Evolutionary conservation across 2,113 vertebrate genomes (phyloP), one percentile per base, ranked within the genome.

Genomic region (Poecile atricapillus): DNA sequence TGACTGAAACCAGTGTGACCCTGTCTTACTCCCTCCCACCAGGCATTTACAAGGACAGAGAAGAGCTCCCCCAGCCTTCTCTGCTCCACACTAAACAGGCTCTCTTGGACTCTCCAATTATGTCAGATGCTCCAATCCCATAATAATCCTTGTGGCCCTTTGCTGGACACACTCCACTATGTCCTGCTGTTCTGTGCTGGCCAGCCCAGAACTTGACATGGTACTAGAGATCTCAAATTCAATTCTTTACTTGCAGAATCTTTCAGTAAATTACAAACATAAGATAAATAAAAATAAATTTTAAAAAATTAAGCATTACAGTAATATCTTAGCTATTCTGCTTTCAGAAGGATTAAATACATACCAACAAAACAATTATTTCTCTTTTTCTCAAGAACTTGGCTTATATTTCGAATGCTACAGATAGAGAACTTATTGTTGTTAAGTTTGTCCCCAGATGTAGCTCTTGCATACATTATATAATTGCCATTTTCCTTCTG

Each of bases 391-490:
- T 97, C 96, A 88, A 99, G 98, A 94, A 99, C 99, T 94, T 98
- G 98, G 52, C 98, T 99, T 97, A 99, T 99, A 94, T 99, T 99
- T 93, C 98, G 98, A 83, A 99, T 98, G 91, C 99, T 99, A 97
- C 99, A 99, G 86, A 98, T 93, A 52, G 99, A 99, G 97, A 99
- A 99, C 89, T 98, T 99, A 96, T 99, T 99, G 95, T 99, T 99
- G 98, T 99, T 99, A 24, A 97, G 97, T 84, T 99, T 99, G 97
- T 99, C 99, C 53, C 99, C 99, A 23, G 99, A 99, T 2, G 99
- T 99, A 88, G 99, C 99, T 98, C 99, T 98, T 91, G 99, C 99
- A 93, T 99, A 99, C 99, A 99, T 99, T 93, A 99, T 99, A 71
- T 98, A 99, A 98, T 99, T 99, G 65, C 99, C 99, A 74, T 94